Evolutionary conservation across 1,140 invertebrate genomes (phyloP).

Genomic region (Trinorchestia longiramus): DNA sequence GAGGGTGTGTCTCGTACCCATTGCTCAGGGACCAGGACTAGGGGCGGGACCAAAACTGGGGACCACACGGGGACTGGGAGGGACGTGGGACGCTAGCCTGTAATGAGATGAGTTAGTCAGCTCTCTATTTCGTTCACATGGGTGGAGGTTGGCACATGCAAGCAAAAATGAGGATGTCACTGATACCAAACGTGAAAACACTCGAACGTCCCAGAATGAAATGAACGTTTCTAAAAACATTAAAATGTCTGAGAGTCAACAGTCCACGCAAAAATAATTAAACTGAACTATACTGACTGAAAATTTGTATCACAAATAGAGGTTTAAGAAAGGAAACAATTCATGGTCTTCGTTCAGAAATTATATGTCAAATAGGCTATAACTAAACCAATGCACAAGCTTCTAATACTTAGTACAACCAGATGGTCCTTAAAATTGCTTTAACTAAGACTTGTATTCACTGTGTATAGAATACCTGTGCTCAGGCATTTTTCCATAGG

Average conservation of each 20-base stretch:
- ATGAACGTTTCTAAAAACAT: neutral
- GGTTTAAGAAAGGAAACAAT: neutral
- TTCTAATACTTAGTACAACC: neutral
- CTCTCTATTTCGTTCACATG: neutral
- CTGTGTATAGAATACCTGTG: neutral
- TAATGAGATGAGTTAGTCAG: slow-evolving; percentile 4
- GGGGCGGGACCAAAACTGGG: neutral
- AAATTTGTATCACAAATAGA: neutral
- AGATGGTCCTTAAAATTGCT: neutral
- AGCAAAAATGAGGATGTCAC: neutral
- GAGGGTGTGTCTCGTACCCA: slow-evolving; percentile 19
- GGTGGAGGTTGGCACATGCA: neutral
- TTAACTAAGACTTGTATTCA: too few relatives aligned
- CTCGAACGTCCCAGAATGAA: neutral
- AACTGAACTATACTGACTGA: neutral
- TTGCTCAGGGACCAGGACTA: neutral
- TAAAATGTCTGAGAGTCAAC: neutral
- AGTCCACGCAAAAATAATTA: too few relatives aligned
- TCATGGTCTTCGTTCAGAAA: neutral
- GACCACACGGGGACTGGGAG: neutral
- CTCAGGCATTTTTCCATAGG: neutral
- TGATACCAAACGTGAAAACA: neutral
- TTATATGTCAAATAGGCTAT: neutral
- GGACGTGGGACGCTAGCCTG: slow-evolving; percentile 37
- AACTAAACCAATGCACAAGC: neutral